Evolutionary conservation across 2,797 vertebrate genomes (phyloP), one percentile per base, ranked within the genome.

Genomic region (Okamejei kenojei): DNA sequence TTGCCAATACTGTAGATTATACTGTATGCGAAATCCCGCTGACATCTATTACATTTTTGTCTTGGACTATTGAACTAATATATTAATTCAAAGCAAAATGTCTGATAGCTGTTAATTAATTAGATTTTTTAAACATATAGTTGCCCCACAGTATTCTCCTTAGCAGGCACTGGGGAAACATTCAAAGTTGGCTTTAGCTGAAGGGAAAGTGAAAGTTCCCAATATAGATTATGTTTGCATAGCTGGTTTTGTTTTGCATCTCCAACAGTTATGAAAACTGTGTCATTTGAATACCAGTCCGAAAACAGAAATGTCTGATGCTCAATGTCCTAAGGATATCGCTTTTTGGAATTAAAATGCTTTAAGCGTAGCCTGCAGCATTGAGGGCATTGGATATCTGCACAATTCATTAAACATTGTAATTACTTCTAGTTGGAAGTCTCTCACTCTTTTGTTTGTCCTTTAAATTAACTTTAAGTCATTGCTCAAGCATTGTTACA

Each of bases 351-450:
- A 54, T 74, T 91, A 45, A 13, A 54, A 54, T 13, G 13, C 54
- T 71, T 45, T 74, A 76, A 76, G 71, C 21, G 38, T 26, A 76
- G 26, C 71, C 29, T 92, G 9, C 26, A 45, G 19, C 81, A 84
- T 54, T 84, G 45, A 26, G 45, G 26, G 71, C 82, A 32, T 65
- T 19, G 54, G 35, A 15, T 26, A 71, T 92, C 38, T 29, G 38
- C 45, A 29, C 35, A 58, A 54, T 92, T 92, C 35, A 92, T 92
- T 76, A 76, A 74, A 76, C 45, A 76, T 29, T 92, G 90, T 76
- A 76, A 58, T 76, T 76, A 92, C 71, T 8, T 17, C 76, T 58
- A 92, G 71, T 21, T 92, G 71, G 38, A 92, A 74, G 7, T 10
- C 23, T 73, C 65, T 54, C 23, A 17, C 63, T 32, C n/a, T 76